A percentile compares a stretch with the other conserved stretches of the same genome.
These are phyloP conservation scores for Anodontia alba DNA, from an alignment of 2,888 invertebrate genomes.

Conservation along the genomic window DNA sequence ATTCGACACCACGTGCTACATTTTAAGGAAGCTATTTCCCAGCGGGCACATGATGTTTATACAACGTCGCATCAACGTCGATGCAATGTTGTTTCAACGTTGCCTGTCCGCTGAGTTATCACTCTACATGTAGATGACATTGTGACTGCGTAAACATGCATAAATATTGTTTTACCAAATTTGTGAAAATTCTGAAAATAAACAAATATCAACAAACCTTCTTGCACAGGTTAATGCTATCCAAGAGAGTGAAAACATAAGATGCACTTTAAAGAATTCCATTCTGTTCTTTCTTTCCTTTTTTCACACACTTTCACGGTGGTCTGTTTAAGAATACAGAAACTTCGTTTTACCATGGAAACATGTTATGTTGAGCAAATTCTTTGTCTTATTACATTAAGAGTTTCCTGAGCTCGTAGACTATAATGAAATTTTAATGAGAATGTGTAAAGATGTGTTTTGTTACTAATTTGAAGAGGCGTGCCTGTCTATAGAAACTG, in stretches of 20 bases:
- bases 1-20: too few relatives aligned
- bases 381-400: constrained; percentile 4
- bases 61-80: too few relatives aligned
- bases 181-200: too few relatives aligned
- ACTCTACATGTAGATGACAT: too few relatives aligned
- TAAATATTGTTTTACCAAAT: too few relatives aligned
- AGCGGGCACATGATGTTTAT: too few relatives aligned
- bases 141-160: too few relatives aligned
- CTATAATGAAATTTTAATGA: constrained; percentile 8
- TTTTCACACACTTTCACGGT: not conserved
- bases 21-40: too few relatives aligned
- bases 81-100: too few relatives aligned
- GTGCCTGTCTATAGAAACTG: constrained; percentile 2
- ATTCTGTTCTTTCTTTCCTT: not conserved
- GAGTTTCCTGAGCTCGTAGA: not conserved
- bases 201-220: too few relatives aligned
- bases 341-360: not conserved
- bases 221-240: not conserved
- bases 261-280: not conserved
- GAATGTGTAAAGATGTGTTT: constrained; percentile 15
- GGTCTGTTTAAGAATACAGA: not conserved
- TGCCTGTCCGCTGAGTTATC: too few relatives aligned
- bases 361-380: not conserved
- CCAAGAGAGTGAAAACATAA: not conserved
- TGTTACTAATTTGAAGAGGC: constrained; percentile 12